Evolutionary conservation across 2,888 invertebrate species (phyloP), one percentile per base, ranked within the genome.

Genomic region (Pseudolycoriella hygida): DNA sequence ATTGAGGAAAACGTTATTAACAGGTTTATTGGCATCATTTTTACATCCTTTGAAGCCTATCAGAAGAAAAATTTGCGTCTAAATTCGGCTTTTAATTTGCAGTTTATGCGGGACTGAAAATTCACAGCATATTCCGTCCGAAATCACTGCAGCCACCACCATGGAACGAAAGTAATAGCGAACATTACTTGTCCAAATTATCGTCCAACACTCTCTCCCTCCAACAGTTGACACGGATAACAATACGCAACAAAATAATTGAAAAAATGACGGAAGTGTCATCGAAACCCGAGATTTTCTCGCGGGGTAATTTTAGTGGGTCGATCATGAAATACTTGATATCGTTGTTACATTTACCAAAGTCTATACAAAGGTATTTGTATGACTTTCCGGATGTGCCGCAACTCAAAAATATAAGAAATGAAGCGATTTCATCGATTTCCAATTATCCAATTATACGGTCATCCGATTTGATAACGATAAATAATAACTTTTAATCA

Each of bases 381-480:
- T 52, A 53, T 50, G 56, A 62, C 12, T 63, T 60, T 47, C 51
- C 56, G 42, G 64, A 64, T 50, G 50, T 62, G 48, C 56, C 59
- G 32, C 37, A 25, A 4, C 25, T 25, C 5, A 25, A 25, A 8
- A 25, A 8, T 25, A 8, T 8, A 4, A 25, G 25, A 6, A 25
- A 25, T 25, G 5, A 4, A 6, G 8, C 25, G 5, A 25, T 8
- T 4, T 25, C 25, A 25, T 4, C 25, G 25, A 25, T 25, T 25
- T 25, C 25, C 25, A 25, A 8, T 25, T 25, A 25, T 8, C 5
- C 4, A 25, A 25, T 25, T 25, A n/a, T n/a, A n/a, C 25, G 8
- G 8, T 6, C 25, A 25, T 25, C 25, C 25, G 8, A 25, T 25
- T 4, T 8, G 25, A 25, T 25, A 6, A 25, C 25, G 25, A 8